phyloP scores from a whole-genome alignment of 2,888 invertebrate species.

The Rhagonycha fulva region DNA sequence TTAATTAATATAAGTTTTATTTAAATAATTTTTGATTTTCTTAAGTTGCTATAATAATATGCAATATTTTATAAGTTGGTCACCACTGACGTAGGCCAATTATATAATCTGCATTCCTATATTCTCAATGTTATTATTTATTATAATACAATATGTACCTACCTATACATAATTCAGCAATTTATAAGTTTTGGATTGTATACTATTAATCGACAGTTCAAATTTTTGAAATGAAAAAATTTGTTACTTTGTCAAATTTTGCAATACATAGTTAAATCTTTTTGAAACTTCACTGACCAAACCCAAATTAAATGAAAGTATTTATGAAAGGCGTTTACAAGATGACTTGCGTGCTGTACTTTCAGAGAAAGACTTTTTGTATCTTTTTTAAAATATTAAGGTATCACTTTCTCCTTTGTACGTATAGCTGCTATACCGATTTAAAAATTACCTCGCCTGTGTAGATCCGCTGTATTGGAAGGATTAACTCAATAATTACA shows the following conservation, averaged over 20 bases:
- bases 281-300: not conserved
- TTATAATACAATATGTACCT: no score
- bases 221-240: not conserved
- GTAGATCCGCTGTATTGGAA: not conserved
- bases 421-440: not conserved
- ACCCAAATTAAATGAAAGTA: not conserved
- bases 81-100: not conserved
- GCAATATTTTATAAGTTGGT: not conserved
- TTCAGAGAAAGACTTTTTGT: constrained; percentile 1
- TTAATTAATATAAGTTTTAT: not conserved
- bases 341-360: not conserved
- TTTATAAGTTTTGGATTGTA: no score
- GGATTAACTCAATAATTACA: not conserved
- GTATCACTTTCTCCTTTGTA: not conserved
- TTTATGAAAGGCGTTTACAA: not conserved
- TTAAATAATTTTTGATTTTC: no score
- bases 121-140: not conserved
- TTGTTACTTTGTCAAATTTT: not conserved
- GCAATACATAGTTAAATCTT: not conserved
- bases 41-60: not conserved
- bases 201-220: no score
- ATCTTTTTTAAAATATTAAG: not conserved
- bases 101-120: not conserved
- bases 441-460: not conserved
- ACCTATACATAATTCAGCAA: no score